These are phyloP conservation scores for Trichomycterus rosablanca DNA, from an alignment of 2,113 vertebrate genomes.

Conservation along the genomic window DNA sequence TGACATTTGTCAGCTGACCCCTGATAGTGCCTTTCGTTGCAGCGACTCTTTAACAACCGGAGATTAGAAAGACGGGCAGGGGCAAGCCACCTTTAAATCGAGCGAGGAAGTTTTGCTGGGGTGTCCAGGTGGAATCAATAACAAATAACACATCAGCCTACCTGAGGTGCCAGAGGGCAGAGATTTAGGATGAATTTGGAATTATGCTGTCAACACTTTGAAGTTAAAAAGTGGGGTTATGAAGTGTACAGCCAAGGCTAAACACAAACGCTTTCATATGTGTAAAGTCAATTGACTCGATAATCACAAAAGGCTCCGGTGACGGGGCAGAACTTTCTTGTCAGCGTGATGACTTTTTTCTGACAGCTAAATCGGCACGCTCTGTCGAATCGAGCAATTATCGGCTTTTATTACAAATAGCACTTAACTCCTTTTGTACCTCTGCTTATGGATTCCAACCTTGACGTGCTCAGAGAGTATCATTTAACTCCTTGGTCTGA, in stretches of 20 bases:
- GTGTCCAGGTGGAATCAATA: constrained; percentile 7
- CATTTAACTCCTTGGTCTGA: constrained; percentile 15
- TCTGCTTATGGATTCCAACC: constrained; percentile 16
- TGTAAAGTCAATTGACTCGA: constrained; percentile 34
- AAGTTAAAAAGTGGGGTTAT: constrained; percentile 38
- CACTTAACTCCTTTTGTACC: constrained; percentile 32
- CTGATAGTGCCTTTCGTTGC: constrained; percentile 38
- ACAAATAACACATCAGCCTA: constrained; percentile 13
- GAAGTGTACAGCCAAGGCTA: constrained; percentile 27
- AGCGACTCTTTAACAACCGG: constrained; percentile 31
- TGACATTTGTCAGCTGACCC: constrained; percentile 45
- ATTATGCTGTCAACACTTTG: constrained; percentile 26
- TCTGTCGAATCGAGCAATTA: constrained; percentile 43
- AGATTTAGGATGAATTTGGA: constrained; percentile 9
- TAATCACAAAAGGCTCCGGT: constrained; percentile 23
- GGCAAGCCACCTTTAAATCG: constrained; percentile 1
- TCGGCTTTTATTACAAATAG: constrained; percentile 42
- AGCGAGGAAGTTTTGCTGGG: background rate
- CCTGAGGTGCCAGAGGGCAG: constrained; percentile 15
- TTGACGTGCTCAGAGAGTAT: constrained; percentile 14
- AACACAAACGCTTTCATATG: constrained; percentile 36
- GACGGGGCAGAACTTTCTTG: constrained; percentile 21
- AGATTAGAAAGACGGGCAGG: constrained; percentile 24
- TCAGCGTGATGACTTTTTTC: constrained; percentile 21
- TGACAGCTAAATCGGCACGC: constrained; percentile 44